These are phyloP conservation scores for Chloroclystis v-ata DNA, from an alignment of 2,888 invertebrate species.

Conservation along the genomic window DNA sequence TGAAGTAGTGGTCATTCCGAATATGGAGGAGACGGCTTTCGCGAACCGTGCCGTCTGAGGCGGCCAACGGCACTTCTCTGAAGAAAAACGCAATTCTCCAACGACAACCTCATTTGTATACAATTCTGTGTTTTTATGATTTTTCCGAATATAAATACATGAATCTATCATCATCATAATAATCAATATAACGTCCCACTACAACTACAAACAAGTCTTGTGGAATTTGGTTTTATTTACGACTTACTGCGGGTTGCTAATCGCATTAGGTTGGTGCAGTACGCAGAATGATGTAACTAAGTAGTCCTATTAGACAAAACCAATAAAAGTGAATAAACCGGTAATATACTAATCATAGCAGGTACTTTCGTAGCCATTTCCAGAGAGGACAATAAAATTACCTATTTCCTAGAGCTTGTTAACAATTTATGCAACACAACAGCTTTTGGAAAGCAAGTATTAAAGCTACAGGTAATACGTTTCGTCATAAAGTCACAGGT, in stretches of 20 bases:
- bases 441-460: background rate
- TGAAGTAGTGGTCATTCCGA: slow-evolving; percentile 35
- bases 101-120: background rate
- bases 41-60: slow-evolving; percentile 34
- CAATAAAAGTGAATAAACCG: no score
- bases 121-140: no score
- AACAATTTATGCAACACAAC: background rate
- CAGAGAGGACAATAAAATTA: no score
- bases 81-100: slow-evolving; percentile 3
- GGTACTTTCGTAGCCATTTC: background rate
- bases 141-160: no score
- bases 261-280: no score
- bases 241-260: no score
- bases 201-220: no score
- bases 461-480: background rate
- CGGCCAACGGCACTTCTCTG: slow-evolving; percentile 29
- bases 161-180: no score
- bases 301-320: background rate
- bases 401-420: background rate
- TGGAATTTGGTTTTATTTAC: no score
- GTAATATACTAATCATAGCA: no score
- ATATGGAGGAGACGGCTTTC: slow-evolving; percentile 55
- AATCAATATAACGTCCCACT: no score
- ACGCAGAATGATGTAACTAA: no score
- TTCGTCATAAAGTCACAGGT: background rate